Base-by-base conservation (phyloP, 2,113 vertebrate species). In the Apeltes quadracus region DNA sequence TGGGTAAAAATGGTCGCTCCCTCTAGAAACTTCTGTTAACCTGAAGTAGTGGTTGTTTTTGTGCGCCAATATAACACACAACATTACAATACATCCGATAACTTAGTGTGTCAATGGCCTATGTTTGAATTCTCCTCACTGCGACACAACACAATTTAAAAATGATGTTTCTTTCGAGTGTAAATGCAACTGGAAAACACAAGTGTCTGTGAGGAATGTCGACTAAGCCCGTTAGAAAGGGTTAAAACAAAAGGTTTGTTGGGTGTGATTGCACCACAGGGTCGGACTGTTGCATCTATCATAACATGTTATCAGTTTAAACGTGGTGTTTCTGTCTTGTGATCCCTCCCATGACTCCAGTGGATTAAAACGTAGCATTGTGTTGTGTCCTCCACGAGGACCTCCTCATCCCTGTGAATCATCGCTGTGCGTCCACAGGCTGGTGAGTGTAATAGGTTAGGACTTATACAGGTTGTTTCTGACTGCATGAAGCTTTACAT, bases 331-430 rank as follows among this genome's bases (percentile, higher is more conserved):
- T 84, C 56, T 66, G 65, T 78, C 85, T 84, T 76, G 69, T 89
- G 84, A 83, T 61, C 73, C 78, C 72, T 88, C 85, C 82, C 84
- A 86, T 89, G 89, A 88, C 82, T 84, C 20, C 65, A 70, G 74
- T 72, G 75, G 76, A 86, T 88, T 83, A 84, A 82, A 88, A 87
- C 84, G 72, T 86, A 75, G 66, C 78, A 83, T 83, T 90, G 87
- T 88, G 72, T 84, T 44, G 32, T 34, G 41, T 73, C 56, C 69
- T 84, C 73, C 70, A 61, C 29, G 8, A 66, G 59, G 51, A 75
- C 36, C 39, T 66, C 62, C 63, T 65, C 25, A 44, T 61, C 63
- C 48, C 61, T 77, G 23, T 58, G 10, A 50, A 13, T 55, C 61
- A 61, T 61, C 61, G 44, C 2, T 69, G 41, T 8, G 2, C 27